Percentiles rank a stretch among this genome's conserved stretches.
Conservation (phyloP, 2,113 vertebrate genomes). For the Gambusia affinis region DNA sequence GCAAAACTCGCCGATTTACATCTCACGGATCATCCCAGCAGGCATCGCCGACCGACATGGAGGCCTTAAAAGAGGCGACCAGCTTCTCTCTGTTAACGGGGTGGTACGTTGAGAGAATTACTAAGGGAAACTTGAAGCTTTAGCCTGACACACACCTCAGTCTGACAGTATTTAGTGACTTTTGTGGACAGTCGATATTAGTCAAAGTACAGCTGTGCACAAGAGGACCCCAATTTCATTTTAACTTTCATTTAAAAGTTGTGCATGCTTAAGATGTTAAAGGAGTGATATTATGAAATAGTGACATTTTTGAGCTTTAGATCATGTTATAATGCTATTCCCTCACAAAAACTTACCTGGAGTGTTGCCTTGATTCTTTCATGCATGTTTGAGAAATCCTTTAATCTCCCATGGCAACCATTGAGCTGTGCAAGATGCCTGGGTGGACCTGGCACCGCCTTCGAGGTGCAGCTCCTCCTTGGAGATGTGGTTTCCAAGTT, state of each 20-base stretch:
- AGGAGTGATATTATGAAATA: too few species aligned
- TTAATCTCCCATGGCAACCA: too few species aligned
- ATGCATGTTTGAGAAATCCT: too few species aligned
- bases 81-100: constrained; percentile 97
- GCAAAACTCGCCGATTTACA: constrained; percentile 98
- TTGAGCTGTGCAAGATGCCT: too few species aligned
- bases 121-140: background rate
- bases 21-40: constrained; percentile 96
- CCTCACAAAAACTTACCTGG: too few species aligned
- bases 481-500: too few species aligned
- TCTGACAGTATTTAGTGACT: too few species aligned
- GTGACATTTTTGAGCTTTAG: too few species aligned
- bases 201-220: background rate
- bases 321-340: too few species aligned
- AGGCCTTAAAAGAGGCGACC: constrained; percentile 95
- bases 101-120: constrained; percentile 83
- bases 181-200: background rate
- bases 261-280: background rate
- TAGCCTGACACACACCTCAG: background rate
- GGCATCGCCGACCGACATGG: constrained; percentile 96
- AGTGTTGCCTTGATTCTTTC: too few species aligned
- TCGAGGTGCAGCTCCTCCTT: too few species aligned
- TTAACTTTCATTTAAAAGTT: background rate
- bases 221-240: background rate
- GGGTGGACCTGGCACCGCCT: too few species aligned